Base-by-base conservation (phyloP, 2,888 invertebrate genomes). In the Operophtera brumata region DNA sequence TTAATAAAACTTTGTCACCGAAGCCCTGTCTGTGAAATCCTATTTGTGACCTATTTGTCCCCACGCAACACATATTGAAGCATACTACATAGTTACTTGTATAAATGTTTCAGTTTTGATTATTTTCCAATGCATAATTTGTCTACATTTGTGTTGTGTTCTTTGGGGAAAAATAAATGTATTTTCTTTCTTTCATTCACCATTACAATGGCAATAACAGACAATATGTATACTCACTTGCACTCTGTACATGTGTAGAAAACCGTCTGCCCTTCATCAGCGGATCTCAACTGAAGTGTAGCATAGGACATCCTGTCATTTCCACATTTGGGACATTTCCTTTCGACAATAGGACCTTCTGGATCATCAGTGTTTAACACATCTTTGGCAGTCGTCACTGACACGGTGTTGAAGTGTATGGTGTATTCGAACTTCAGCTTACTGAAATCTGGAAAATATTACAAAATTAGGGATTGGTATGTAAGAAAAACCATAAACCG, bases 201-300 rank as follows among this genome's bases (percentile, higher is more conserved):
- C 12, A 84, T 8, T 9, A 30, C 9, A 8, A 30, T 8, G 30
- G 30, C 8, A 7, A 9, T 30, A 30, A 9, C 20, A 4, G 20
- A 3, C 20, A 20, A 20, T 3, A 20, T 3, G 1, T 30, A 7
- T 30, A 30, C 94, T 81, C 91, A 94, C 94, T 94, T 95, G 94
- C 99, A 99, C 75, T 95, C 94, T 13, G 95, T 93, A 87, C 99
- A 99, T 1, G 97, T 97, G 75, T 97, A 99, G 86, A 99, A 99
- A 2, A 99, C 97, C 0, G 99, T 99, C 83, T 99, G 99, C 0
- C 99, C 99, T 93, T 99, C 99, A 93, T 99, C 99, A 13, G 99
- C 99, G 0, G 99, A 99, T 66, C 99, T 90, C 25, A 99, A 90
- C 80, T 99, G 99, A 47, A 98, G 84, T 0, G 99, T 99, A 5